phyloP scores from a whole-genome alignment of 2,888 invertebrate genomes.

The Halocaridina rubra region DNA sequence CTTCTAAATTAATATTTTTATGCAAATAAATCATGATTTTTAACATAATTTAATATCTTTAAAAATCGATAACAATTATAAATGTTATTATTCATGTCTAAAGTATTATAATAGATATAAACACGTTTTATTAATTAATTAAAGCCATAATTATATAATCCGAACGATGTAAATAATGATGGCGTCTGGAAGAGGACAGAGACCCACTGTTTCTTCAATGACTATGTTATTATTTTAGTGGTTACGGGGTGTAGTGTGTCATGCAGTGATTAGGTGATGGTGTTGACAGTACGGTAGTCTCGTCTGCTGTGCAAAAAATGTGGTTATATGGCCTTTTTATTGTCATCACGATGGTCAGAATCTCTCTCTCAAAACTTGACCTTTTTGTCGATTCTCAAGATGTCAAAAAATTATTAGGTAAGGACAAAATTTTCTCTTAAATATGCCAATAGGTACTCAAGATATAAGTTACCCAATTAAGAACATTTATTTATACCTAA shows the following conservation, averaged over 20 bases:
- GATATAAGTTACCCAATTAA: no score
- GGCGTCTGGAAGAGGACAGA: conserved; percentile 39
- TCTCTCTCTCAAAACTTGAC: conserved; percentile 19
- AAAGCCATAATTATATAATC: neutral
- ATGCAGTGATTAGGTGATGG: neutral
- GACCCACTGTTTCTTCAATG: conserved; percentile 17
- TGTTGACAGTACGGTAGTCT: conserved; percentile 24
- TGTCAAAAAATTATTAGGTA: conserved; percentile 45
- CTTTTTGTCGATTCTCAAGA: conserved; percentile 40
- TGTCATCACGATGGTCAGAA: conserved; percentile 4
- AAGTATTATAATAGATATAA: neutral
- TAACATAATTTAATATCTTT: neutral
- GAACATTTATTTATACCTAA: no score
- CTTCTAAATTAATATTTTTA: neutral
- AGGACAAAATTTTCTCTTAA: neutral
- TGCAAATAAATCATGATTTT: neutral
- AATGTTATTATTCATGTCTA: neutral
- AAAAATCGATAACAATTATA: neutral
- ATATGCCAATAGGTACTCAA: no score
- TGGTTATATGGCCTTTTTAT: neutral
- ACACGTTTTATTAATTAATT: no score
- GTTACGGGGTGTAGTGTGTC: neutral
- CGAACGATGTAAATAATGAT: conserved; percentile 50
- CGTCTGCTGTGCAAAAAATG: conserved; percentile 5
- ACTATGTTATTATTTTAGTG: conserved; percentile 2